Base-by-base conservation (phyloP, 2,888 invertebrate genomes). In the Baronia brevicornis region DNA sequence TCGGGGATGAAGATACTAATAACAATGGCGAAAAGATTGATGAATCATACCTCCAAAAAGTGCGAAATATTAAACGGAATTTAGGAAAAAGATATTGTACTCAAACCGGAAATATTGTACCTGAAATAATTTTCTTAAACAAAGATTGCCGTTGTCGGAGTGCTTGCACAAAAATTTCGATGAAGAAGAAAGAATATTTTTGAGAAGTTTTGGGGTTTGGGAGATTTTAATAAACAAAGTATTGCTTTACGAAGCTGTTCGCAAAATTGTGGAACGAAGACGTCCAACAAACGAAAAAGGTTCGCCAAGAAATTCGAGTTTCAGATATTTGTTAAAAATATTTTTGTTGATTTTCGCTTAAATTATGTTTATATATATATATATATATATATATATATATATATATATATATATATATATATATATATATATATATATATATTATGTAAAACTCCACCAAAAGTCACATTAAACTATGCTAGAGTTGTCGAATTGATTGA, bases 171-270 rank as follows among this genome's bases (percentile, higher is more conserved):
- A 19, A 19, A 19, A 19, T 3, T 19, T 3, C 3, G 2, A 19
- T 19, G 19, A 19, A 19, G 19, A 19, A 19, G 19, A 19, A 19
- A 19, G 19, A 19, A 19, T 19, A 19, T 19, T 19, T 19, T 19
- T 19, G 19, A 19, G 19, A 19, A 19, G 19, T 19, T 19, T 19
- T n/a, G 19, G 19, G 19, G 5, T 19, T 19, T 19, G 19, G 19
- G n/a, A 19, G 19, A 19, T 19, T 19, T 19, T 19, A 19, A 19
- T 7, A 19, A 19, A 19, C 19, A 19, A 19, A 19, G 7, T 19
- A 7, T 3, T 7, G 6, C 2, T 3, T n/a, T n/a, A n/a, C n/a
- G n/a, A n/a, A n/a, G n/a, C 19, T 2, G 3, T 2, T 19, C 19
- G 7, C 19, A 19, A 19, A 19, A 19, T 19, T 19, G 5, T 19